A percentile compares a stretch with the other conserved stretches of the same genome.
Conservation (phyloP, 2,888 invertebrate genomes). For the Catocala nupta region DNA sequence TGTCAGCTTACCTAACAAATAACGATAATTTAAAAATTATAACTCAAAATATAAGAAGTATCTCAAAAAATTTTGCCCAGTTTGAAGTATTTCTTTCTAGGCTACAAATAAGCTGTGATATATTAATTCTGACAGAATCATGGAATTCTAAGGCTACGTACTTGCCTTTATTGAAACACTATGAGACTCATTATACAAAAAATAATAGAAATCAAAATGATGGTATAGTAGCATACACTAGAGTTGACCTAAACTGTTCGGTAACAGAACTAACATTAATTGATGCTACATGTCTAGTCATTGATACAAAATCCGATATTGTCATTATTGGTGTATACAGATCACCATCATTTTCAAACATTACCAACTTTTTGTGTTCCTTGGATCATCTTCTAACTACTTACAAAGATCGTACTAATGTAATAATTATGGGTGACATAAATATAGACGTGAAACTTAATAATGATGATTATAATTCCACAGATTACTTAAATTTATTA, state of each 20-base stretch:
- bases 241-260: background rate
- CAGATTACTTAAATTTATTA: slow-evolving; percentile 1
- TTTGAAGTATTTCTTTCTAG: slow-evolving; percentile 1
- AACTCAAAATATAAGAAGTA: slow-evolving; percentile 8
- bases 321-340: background rate
- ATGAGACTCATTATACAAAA: background rate
- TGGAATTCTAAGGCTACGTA: slow-evolving; percentile 1
- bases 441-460: slow-evolving; percentile 1
- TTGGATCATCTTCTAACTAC: background rate
- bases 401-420: background rate
- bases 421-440: slow-evolving; percentile 1
- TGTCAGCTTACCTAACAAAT: background rate
- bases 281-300: background rate
- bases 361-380: background rate
- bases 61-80: background rate
- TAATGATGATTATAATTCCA: background rate
- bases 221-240: background rate
- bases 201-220: slow-evolving; percentile 3
- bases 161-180: background rate
- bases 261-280: background rate
- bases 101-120: background rate
- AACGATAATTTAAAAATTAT: background rate
- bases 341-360: background rate
- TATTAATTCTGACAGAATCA: slow-evolving; percentile 1
- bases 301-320: background rate